Conservation (phyloP, 2,888 invertebrate species). For the Acronicta aceris region DNA sequence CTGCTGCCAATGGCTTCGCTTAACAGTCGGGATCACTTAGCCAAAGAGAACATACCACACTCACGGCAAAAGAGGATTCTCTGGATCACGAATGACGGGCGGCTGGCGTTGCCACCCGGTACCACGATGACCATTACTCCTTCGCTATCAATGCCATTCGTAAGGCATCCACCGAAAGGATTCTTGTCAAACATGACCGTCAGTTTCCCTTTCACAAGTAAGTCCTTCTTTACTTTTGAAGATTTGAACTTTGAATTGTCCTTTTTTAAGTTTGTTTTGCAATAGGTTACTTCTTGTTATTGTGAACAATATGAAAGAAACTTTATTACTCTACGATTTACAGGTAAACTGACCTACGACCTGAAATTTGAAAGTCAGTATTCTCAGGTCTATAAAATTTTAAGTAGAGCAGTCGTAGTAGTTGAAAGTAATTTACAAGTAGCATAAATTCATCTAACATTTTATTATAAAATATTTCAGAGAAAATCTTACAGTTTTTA, state of each 20-base stretch:
- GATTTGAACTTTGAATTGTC: too few species aligned
- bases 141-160: conserved; percentile 94
- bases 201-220: conserved; percentile 95
- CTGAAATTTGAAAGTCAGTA: conserved; percentile 80
- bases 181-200: conserved; percentile 95
- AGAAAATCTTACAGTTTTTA: neutral
- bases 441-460: conserved; percentile 6
- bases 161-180: conserved; percentile 95
- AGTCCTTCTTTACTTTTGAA: conserved; percentile 72
- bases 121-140: conserved; percentile 94
- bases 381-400: conserved; percentile 60
- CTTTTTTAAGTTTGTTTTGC: neutral
- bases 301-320: neutral
- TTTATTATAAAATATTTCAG: conserved; percentile 8
- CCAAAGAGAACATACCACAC: conserved; percentile 88
- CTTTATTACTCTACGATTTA: conserved; percentile 55
- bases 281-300: neutral
- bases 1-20: conserved; percentile 81
- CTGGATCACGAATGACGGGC: conserved; percentile 95
- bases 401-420: conserved; percentile 85
- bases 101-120: conserved; percentile 95
- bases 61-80: conserved; percentile 94
- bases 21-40: conserved; percentile 68
- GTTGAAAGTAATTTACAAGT: conserved; percentile 15
- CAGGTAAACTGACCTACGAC: conserved; percentile 77